phyloP scores from a whole-genome alignment of 1,140 invertebrate genomes.

The Conus betulinus region DNA sequence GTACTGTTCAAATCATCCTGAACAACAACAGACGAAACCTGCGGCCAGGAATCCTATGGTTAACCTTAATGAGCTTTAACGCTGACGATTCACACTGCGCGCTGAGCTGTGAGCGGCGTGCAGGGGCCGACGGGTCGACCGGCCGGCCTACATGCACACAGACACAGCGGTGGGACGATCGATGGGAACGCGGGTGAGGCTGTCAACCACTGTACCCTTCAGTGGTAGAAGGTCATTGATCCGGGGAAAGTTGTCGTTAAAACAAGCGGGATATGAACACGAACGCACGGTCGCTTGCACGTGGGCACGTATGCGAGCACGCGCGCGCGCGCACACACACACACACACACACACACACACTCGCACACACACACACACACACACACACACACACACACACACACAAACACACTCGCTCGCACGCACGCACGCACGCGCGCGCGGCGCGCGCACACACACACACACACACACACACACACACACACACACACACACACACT shows the following conservation, averaged over 20 bases:
- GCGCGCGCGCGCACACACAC: constrained; percentile 7
- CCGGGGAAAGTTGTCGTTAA: too few relatives aligned
- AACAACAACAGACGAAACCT: too few relatives aligned
- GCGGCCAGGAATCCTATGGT: too few relatives aligned
- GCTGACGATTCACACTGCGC: too few relatives aligned
- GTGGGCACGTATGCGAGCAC: not conserved
- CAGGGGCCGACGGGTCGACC: too few relatives aligned
- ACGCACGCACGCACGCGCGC: not conserved
- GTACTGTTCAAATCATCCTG: too few relatives aligned
- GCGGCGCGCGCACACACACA: not conserved
- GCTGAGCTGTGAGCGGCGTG: too few relatives aligned
- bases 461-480: constrained; percentile 25
- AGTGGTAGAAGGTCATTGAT: too few relatives aligned
- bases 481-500: constrained; percentile 14
- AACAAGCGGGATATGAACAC: not conserved
- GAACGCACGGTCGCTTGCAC: not conserved
- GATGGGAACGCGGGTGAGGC: too few relatives aligned
- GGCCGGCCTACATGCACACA: not conserved
- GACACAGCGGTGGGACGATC: not conserved
- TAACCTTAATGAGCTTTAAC: too few relatives aligned
- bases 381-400: constrained; percentile 20
- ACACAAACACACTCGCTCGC: constrained; percentile 5
- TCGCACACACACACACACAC: constrained; percentile 22
- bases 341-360: constrained; percentile 27
- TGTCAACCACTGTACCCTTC: too few relatives aligned